phyloP scores from a whole-genome alignment of 2,113 vertebrate genomes.

The Machaerirhynchus nigripectus region DNA sequence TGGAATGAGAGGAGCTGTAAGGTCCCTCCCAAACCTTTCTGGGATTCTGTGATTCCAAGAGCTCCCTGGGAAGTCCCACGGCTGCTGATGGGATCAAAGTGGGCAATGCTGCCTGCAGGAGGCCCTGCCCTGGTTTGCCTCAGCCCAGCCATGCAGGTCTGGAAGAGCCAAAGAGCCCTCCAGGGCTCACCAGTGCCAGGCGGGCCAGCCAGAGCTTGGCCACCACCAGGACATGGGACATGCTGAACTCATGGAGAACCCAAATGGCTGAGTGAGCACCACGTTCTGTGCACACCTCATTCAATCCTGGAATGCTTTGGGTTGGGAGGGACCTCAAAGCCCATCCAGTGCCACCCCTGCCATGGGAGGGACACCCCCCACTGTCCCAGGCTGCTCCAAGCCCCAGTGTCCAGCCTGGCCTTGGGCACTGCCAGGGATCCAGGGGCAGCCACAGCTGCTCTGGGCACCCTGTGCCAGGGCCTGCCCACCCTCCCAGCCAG shows the following conservation, averaged over 20 bases:
- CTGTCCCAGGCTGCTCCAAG: background rate
- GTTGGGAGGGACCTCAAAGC: fast-evolving
- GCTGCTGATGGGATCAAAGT: background rate
- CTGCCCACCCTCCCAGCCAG: background rate
- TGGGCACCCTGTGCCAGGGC: background rate
- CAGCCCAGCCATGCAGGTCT: background rate
- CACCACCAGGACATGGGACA: fast-evolving
- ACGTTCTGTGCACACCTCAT: fast-evolving
- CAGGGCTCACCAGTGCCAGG: background rate
- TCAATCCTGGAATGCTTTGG: fast-evolving
- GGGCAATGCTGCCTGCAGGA: background rate
- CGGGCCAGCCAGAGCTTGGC: background rate
- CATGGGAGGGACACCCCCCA: background rate
- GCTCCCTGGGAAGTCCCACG: background rate
- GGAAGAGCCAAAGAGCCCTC: fast-evolving
- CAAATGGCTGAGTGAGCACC: fast-evolving
- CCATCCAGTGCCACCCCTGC: no score
- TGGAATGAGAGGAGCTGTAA: background rate
- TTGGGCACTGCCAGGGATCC: background rate
- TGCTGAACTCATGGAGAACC: fast-evolving
- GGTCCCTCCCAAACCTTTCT: background rate
- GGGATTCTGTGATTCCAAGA: background rate
- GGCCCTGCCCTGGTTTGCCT: background rate
- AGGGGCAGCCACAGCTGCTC: background rate
- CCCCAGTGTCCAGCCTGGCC: background rate